Percentiles rank a stretch among this genome's conserved stretches.
phyloP scores from a whole-genome alignment of 2,113 vertebrate species.

The Columbina picui region DNA sequence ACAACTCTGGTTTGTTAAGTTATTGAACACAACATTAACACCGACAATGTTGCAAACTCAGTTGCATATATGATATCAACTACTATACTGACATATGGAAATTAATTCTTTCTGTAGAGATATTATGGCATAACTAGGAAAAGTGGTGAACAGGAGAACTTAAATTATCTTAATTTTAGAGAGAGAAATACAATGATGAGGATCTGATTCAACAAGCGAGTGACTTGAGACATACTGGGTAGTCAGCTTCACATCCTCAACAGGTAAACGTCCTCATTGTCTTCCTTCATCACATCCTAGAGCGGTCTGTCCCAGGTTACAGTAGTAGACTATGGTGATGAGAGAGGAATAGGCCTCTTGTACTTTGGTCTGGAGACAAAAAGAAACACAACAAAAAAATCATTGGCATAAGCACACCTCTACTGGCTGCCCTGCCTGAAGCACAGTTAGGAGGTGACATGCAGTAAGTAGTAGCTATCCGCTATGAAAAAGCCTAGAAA shows the following conservation, averaged over 20 bases:
- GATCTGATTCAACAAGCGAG: neutral
- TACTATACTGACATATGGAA: neutral
- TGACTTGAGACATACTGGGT: neutral
- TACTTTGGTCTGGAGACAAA: neutral
- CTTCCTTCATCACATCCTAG: neutral
- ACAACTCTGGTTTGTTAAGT: neutral
- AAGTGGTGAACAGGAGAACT: neutral
- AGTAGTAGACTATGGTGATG: neutral
- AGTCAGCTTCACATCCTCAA: neutral
- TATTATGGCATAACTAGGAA: neutral
- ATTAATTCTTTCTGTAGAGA: neutral
- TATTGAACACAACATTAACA: neutral
- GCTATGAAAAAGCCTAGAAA: neutral
- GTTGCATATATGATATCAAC: neutral
- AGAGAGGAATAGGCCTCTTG: neutral
- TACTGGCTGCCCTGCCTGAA: neutral
- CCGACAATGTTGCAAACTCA: neutral
- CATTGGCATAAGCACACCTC: neutral
- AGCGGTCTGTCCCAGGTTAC: neutral
- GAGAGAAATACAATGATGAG: neutral
- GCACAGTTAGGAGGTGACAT: neutral
- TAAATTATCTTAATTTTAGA: neutral
- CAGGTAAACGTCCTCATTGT: neutral
- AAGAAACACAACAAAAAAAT: neutral
- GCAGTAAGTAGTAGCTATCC: neutral